Evolutionary conservation across 2,888 invertebrate species (phyloP).

Genomic region (Aromia moschata): DNA sequence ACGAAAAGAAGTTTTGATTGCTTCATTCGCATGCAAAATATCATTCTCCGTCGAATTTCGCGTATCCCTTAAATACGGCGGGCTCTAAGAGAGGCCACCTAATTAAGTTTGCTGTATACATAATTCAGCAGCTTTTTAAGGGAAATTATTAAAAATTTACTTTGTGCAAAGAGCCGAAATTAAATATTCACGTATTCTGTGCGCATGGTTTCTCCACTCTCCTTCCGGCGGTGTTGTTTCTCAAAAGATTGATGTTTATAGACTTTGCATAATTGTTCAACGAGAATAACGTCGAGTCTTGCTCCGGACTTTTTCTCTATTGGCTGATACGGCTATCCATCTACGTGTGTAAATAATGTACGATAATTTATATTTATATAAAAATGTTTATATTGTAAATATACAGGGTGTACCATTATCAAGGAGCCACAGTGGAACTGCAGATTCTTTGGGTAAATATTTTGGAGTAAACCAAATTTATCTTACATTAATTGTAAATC

Average conservation of each 20-base stretch:
- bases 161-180: conserved; percentile 25
- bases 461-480: too few species aligned
- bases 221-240: conserved; percentile 4
- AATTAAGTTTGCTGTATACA: conserved; percentile 43
- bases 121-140: conserved; percentile 42
- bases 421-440: too few species aligned
- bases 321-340: too few species aligned
- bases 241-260: background rate
- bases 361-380: too few species aligned
- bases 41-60: conserved; percentile 41
- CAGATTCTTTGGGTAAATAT: too few species aligned
- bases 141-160: conserved; percentile 41
- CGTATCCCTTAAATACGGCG: conserved; percentile 43
- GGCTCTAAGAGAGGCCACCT: conserved; percentile 37
- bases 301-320: too few species aligned
- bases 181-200: conserved; percentile 24
- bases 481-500: too few species aligned
- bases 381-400: too few species aligned
- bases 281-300: too few species aligned
- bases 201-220: conserved; percentile 21
- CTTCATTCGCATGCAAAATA: conserved; percentile 54
- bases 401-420: too few species aligned
- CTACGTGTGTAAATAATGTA: too few species aligned
- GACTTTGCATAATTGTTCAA: background rate
- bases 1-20: conserved; percentile 63